Evolutionary conservation across 1,140 invertebrate genomes (phyloP).

Genomic region (Drosophila persimilis): DNA sequence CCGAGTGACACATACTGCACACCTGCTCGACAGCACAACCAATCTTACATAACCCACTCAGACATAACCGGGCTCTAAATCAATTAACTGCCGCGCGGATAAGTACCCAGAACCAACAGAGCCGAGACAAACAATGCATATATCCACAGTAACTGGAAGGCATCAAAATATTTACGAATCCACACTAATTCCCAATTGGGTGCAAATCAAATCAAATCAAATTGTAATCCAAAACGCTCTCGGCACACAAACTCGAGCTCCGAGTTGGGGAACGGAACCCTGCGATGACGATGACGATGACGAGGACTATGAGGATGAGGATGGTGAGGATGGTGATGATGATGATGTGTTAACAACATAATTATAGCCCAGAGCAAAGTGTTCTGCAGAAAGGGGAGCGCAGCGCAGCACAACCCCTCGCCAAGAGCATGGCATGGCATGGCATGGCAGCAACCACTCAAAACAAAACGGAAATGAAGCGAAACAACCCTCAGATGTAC

Average conservation of each 20-base stretch:
- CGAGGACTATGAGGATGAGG: slow-evolving; percentile 26
- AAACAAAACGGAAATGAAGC: slow-evolving; percentile 77
- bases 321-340: slow-evolving; percentile 60
- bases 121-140: slow-evolving; percentile 28
- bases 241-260: slow-evolving; percentile 34
- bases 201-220: slow-evolving; percentile 77
- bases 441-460: slow-evolving; percentile 56
- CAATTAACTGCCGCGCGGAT: slow-evolving; percentile 64
- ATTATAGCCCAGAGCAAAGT: slow-evolving; percentile 79
- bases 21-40: slow-evolving; percentile 20
- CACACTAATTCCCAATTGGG: slow-evolving; percentile 78
- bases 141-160: slow-evolving; percentile 54
- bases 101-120: slow-evolving; percentile 43
- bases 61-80: slow-evolving; percentile 45
- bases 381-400: slow-evolving; percentile 47
- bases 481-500: slow-evolving; percentile 67
- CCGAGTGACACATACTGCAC: slow-evolving; percentile 12
- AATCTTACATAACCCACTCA: slow-evolving; percentile 31
- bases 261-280: slow-evolving; percentile 7
- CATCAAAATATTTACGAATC: slow-evolving; percentile 79
- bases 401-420: slow-evolving; percentile 57
- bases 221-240: slow-evolving; percentile 81
- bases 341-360: slow-evolving; percentile 83
- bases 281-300: slow-evolving; percentile 29
- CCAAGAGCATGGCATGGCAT: slow-evolving; percentile 1